Base-by-base conservation (phyloP, 2,888 invertebrate genomes). In the Sesamia inferens region DNA sequence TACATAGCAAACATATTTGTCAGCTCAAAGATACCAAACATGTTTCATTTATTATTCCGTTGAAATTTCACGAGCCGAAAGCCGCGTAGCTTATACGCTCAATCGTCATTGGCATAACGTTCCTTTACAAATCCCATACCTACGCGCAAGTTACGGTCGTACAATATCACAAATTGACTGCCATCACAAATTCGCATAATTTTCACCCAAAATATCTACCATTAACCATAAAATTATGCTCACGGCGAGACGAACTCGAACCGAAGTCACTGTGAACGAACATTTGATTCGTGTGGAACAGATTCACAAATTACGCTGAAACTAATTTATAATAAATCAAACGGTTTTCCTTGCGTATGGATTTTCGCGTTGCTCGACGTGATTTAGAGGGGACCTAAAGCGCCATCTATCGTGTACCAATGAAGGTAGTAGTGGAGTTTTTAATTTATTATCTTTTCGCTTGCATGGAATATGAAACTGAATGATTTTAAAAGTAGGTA, bases 291-390 rank as follows among this genome's bases (percentile, higher is more conserved):
- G 76, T 71, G 73, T 74, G 78, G 82, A 88, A 86, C 86, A 87
- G 88, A 88, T 88, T 87, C 83, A 81, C 83, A 85, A 83, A 84
- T 87, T 83, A 87, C 83, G 80, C 85, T 89, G 87, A 85, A 90
- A 89, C 87, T 90, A 90, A 90, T 90, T 88, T 85, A 86, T 82
- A 86, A 88, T 90, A 90, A 90, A 90, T 90, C 90, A 89, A 81
- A 76, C 70, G 76, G 88, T 88, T 85, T 88, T 89, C 87, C 87
- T 86, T 88, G 86, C 85, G 87, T 88, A 89, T 90, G 88, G 89
- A 88, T 90, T 90, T 90, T 86, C 88, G 77, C 87, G 85, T 88
- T 85, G 84, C 83, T 76, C 83, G 76, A 70, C 79, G 78, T 86
- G 86, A 86, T 86, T 86, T 85, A 86, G 71, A 74, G 66, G 66